Conservation (phyloP, 1,140 invertebrate genomes). For the Bombus sylvicola region DNA sequence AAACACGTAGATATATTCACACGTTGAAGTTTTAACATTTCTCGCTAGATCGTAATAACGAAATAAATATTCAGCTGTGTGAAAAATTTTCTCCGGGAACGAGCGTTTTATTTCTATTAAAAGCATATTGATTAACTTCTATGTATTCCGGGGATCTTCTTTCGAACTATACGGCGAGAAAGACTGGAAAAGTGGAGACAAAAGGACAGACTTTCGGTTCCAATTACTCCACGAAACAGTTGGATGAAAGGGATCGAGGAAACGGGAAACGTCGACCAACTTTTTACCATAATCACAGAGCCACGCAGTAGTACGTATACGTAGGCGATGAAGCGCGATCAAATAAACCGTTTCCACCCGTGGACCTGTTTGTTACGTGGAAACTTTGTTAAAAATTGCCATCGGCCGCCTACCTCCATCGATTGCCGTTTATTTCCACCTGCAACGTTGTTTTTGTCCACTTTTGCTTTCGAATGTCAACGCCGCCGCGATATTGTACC, state of each 20-base stretch:
- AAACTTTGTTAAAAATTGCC: constrained; percentile 34
- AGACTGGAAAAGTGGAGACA: background rate
- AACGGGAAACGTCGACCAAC: background rate
- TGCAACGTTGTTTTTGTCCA: background rate
- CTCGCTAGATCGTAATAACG: background rate
- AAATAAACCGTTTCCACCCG: constrained; percentile 24
- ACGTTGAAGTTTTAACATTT: background rate
- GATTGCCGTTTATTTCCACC: background rate
- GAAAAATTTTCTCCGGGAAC: background rate
- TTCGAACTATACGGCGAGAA: background rate
- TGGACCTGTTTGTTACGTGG: background rate
- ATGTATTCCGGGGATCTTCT: background rate
- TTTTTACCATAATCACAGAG: constrained; percentile 24
- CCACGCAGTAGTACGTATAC: background rate
- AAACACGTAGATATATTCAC: background rate
- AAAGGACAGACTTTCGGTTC: background rate
- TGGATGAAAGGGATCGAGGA: background rate
- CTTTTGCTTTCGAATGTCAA: constrained; percentile 15
- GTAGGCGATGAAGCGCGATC: background rate
- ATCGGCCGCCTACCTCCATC: background rate
- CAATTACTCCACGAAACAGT: background rate
- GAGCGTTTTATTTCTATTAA: background rate
- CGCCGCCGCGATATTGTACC: background rate
- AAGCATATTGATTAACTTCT: background rate
- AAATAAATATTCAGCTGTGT: background rate